Evolutionary conservation across 2,888 invertebrate species (phyloP).

Genomic region (Ochropleura leucogaster): DNA sequence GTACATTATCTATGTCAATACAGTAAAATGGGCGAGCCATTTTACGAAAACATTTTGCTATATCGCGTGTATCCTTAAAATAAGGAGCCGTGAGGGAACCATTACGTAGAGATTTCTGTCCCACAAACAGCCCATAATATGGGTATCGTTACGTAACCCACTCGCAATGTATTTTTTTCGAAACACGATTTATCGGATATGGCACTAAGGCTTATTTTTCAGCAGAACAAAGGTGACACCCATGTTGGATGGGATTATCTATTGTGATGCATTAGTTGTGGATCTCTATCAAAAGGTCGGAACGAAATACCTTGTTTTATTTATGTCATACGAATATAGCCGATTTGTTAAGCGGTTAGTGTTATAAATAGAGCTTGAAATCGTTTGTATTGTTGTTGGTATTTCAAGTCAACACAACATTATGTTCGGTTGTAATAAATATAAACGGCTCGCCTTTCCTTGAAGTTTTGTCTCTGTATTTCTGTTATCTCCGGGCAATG

Average conservation of each 20-base stretch:
- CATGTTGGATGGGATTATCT: slow-evolving; percentile 57
- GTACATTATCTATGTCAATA: slow-evolving; percentile 89
- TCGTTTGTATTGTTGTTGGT: slow-evolving; percentile 31
- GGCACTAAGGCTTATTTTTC: slow-evolving; percentile 59
- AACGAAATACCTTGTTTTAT: slow-evolving; percentile 35
- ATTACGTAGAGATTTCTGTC: slow-evolving; percentile 84
- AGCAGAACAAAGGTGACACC: slow-evolving; percentile 55
- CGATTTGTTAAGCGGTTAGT: slow-evolving; percentile 38
- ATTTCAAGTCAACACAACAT: slow-evolving; percentile 28
- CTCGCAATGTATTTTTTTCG: slow-evolving; percentile 65
- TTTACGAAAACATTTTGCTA: slow-evolving; percentile 87
- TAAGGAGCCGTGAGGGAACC: slow-evolving; percentile 84
- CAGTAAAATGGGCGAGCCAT: slow-evolving; percentile 82
- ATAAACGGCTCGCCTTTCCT: slow-evolving; percentile 37
- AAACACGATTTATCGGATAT: slow-evolving; percentile 67
- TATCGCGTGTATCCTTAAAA: slow-evolving; percentile 86
- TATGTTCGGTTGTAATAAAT: slow-evolving; percentile 41
- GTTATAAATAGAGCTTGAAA: slow-evolving; percentile 32
- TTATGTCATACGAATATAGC: slow-evolving; percentile 30
- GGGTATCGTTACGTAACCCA: slow-evolving; percentile 69
- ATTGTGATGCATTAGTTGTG: slow-evolving; percentile 52
- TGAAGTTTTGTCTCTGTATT: slow-evolving; percentile 50
- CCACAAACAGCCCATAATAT: slow-evolving; percentile 76
- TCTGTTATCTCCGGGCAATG: slow-evolving; percentile 33
- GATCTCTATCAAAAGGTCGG: slow-evolving; percentile 44